These are phyloP conservation scores for Pocillopora verrucosa DNA, from an alignment of 64 coral and sea anemone species.

Conservation along the genomic window DNA sequence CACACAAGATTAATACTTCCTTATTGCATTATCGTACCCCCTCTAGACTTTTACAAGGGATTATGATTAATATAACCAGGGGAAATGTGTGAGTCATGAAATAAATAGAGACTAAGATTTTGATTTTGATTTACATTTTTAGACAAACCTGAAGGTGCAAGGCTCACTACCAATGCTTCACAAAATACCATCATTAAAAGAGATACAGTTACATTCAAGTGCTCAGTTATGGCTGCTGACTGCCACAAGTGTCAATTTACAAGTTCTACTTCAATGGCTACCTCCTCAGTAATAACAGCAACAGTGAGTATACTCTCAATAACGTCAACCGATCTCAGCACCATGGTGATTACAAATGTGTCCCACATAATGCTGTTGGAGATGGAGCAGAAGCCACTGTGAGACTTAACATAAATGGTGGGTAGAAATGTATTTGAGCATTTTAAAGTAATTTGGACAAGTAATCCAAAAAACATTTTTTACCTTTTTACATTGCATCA, in stretches of 20 bases:
- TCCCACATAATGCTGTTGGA: neutral
- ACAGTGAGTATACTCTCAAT: neutral
- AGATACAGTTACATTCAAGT: neutral
- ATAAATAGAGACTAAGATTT: no score
- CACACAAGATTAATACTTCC: no score
- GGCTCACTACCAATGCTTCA: neutral
- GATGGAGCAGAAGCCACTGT: neutral
- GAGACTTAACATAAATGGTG: neutral
- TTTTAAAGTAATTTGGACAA: no score
- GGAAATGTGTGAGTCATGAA: no score
- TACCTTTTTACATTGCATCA: no score
- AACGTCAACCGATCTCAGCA: neutral
- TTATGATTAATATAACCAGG: no score
- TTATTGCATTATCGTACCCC: no score
- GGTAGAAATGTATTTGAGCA: neutral
- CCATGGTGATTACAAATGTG: conserved; percentile 4
- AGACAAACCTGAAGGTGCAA: conserved; percentile 11
- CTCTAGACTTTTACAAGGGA: no score
- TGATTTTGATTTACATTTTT: conserved; percentile 1
- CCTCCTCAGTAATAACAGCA: no score
- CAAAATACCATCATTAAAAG: neutral
- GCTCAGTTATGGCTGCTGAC: neutral
- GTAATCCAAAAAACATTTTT: no score
- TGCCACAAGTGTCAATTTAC: neutral
- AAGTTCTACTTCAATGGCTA: neutral